Evolutionary conservation across 2,797 vertebrate species (phyloP).

Genomic region (Galaxias olidus): DNA sequence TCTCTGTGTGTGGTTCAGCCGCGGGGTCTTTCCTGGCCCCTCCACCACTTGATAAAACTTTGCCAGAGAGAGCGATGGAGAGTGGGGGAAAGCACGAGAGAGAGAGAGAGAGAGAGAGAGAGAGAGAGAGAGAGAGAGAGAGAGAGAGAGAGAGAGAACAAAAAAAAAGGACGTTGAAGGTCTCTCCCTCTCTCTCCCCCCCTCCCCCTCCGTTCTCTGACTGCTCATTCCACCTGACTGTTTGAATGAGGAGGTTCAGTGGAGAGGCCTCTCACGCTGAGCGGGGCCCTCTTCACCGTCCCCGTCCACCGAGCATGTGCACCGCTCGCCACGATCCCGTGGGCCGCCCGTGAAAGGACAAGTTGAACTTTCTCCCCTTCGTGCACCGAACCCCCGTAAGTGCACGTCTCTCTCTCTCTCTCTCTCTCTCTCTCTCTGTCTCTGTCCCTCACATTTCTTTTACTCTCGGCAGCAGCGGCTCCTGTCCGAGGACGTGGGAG

Average conservation of each 20-base stretch:
- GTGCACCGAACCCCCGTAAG: constrained; percentile 54
- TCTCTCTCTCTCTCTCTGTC: constrained; percentile 69
- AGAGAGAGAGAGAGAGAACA: constrained; percentile 50
- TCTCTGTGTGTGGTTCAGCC: constrained; percentile 77
- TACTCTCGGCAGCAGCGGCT: constrained; percentile 58
- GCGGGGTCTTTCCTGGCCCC: constrained; percentile 64
- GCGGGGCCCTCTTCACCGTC: constrained; percentile 41
- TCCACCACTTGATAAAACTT: constrained; percentile 77
- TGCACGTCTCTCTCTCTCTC: constrained; percentile 65
- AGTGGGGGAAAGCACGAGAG: constrained; percentile 43
- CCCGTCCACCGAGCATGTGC: constrained; percentile 52
- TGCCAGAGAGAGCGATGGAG: constrained; percentile 65
- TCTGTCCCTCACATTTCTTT: constrained; percentile 70
- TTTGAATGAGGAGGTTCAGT: constrained; percentile 66
- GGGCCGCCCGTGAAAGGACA: constrained; percentile 71
- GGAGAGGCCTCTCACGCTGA: constrained; percentile 46
- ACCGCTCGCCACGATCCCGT: constrained; percentile 57
- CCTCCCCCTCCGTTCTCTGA: constrained; percentile 51
- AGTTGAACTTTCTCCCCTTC: constrained; percentile 75
- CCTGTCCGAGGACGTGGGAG: constrained; percentile 73
- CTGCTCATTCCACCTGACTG: constrained; percentile 66
- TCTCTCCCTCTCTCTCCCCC: constrained; percentile 46
- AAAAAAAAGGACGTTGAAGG: constrained; percentile 67
- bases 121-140: constrained; percentile 51
- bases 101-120: constrained; percentile 43